A percentile compares a stretch with the other conserved stretches of the same genome.
phyloP scores from a whole-genome alignment of 2,797 vertebrate species.

The Cottoperca gobio region DNA sequence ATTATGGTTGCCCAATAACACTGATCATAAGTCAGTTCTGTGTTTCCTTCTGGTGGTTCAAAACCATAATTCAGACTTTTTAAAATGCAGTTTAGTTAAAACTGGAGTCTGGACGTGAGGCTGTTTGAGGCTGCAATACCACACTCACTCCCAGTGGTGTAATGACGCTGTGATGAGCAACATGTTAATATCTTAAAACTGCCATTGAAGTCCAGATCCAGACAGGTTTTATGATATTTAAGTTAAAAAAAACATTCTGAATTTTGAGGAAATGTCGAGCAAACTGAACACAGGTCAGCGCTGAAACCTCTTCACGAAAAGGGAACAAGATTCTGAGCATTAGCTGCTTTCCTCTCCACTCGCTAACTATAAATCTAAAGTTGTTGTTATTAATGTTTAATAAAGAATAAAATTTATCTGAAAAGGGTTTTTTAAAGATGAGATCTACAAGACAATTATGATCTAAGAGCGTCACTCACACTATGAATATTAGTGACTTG shows the following conservation, averaged over 20 bases:
- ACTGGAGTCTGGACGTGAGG: constrained; percentile 47
- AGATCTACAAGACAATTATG: constrained; percentile 58
- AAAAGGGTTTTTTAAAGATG: constrained; percentile 58
- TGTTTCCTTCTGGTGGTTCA: constrained; percentile 24
- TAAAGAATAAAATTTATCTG: constrained; percentile 72
- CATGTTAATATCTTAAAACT: constrained; percentile 19
- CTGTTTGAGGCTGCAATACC: constrained; percentile 32
- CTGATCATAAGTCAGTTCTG: constrained; percentile 28
- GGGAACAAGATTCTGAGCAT: constrained; percentile 72
- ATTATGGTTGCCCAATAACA: constrained; percentile 1
- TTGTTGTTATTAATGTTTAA: constrained; percentile 72
- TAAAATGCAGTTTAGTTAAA: not conserved
- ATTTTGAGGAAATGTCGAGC: constrained; percentile 7
- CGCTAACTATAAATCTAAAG: constrained; percentile 67
- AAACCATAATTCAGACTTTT: constrained; percentile 36
- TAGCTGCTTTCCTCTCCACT: constrained; percentile 64
- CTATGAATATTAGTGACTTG: constrained; percentile 71
- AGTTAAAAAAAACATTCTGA: constrained; percentile 35
- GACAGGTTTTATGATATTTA: constrained; percentile 19
- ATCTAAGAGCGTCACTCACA: constrained; percentile 64
- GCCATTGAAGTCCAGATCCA: constrained; percentile 50
- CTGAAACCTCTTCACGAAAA: constrained; percentile 65
- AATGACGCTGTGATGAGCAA: constrained; percentile 13
- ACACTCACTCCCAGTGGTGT: constrained; percentile 42
- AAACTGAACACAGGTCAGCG: constrained; percentile 26